Evolutionary conservation across 2,888 invertebrate species (phyloP).

Genomic region (Aromia moschata): DNA sequence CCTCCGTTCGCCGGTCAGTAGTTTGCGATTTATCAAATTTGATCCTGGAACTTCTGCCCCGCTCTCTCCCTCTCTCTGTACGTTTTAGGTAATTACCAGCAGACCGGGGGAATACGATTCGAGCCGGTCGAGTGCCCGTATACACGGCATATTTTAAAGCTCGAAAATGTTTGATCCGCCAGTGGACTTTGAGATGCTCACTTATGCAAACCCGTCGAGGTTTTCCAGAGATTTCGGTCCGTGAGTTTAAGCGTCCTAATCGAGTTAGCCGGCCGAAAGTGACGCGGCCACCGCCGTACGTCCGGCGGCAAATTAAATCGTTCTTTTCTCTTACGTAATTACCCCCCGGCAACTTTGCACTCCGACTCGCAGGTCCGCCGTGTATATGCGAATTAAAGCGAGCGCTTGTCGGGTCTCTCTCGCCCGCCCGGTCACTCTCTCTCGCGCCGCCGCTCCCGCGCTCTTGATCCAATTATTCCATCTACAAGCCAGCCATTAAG

Average conservation of each 20-base stretch:
- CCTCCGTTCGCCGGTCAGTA: too few relatives aligned
- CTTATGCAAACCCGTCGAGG: conserved; percentile 52
- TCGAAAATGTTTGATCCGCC: conserved; percentile 41
- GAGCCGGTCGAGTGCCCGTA: conserved; percentile 5
- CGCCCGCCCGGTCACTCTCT: too few relatives aligned
- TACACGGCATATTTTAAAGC: conserved; percentile 41
- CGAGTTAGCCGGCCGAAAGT: conserved; percentile 51
- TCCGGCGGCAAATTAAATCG: conserved; percentile 36
- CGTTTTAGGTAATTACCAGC: conserved; percentile 4
- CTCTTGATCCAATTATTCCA: conserved; percentile 62
- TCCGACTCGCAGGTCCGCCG: conserved; percentile 49
- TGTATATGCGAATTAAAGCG: conserved; percentile 58
- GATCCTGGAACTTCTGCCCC: too few relatives aligned
- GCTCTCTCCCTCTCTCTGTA: too few relatives aligned
- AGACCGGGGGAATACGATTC: conserved; percentile 10
- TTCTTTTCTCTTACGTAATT: conserved; percentile 34
- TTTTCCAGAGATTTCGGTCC: conserved; percentile 53
- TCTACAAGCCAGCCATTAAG: conserved; percentile 58
- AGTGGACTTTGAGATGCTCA: conserved; percentile 41
- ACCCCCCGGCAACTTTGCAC: conserved; percentile 25
- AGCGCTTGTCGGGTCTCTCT: conserved; percentile 51
- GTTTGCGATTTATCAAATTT: too few relatives aligned
- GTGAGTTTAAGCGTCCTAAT: conserved; percentile 51
- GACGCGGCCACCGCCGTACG: conserved; percentile 41
- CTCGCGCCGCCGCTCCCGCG: too few relatives aligned